phyloP scores from a whole-genome alignment of 1,140 invertebrate genomes.

The Pseudoatta argentina region DNA sequence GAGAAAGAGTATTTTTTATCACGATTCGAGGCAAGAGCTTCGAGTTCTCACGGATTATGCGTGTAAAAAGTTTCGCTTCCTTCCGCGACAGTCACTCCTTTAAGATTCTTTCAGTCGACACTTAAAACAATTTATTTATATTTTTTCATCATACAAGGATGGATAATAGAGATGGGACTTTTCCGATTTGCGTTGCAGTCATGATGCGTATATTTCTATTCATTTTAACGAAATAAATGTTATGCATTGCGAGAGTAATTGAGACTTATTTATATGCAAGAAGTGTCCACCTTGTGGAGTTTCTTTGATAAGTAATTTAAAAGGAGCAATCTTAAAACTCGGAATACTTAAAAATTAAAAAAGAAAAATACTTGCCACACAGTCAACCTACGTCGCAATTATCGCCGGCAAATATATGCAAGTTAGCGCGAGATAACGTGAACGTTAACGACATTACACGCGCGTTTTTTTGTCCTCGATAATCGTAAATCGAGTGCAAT shows the following conservation, averaged over 20 bases:
- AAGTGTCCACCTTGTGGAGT: neutral
- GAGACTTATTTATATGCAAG: neutral
- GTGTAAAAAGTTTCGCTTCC: constrained; percentile 18
- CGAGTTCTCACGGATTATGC: constrained; percentile 45
- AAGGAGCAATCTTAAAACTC: neutral
- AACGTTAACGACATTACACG: neutral
- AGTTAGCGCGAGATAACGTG: constrained; percentile 14
- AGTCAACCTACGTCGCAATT: neutral
- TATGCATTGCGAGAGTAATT: neutral
- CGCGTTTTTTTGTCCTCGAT: constrained; percentile 30
- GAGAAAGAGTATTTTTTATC: constrained; percentile 42
- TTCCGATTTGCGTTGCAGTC: neutral
- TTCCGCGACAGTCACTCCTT: neutral
- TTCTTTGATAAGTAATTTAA: neutral
- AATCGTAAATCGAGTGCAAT: constrained; percentile 25
- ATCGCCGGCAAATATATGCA: constrained; percentile 10
- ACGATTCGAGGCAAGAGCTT: constrained; percentile 13
- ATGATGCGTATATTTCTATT: neutral
- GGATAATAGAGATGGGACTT: neutral
- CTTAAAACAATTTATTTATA: neutral
- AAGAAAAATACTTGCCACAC: neutral
- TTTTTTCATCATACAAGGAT: neutral
- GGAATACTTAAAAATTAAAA: neutral
- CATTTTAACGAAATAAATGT: neutral
- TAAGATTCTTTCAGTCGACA: neutral